A percentile compares a stretch with the other conserved stretches of the same genome.
phyloP scores from a whole-genome alignment of 2,797 vertebrate species.

The Clarias platycephalus region DNA sequence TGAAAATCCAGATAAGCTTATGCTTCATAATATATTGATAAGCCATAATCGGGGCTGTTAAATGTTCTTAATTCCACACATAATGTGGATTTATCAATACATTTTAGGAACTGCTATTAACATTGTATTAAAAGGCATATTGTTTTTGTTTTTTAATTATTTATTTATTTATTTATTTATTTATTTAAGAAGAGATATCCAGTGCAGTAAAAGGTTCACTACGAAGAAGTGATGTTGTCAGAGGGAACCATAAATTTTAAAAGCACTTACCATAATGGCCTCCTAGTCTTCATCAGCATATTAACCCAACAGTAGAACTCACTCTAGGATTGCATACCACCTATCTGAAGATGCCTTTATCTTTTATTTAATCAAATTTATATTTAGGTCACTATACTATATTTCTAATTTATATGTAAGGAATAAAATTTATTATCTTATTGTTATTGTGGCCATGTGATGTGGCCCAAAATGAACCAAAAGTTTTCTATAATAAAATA shows the following conservation, averaged over 20 bases:
- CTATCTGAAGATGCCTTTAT: neutral
- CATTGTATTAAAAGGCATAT: neutral
- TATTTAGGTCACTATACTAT: constrained; percentile 5
- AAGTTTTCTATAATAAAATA: neutral
- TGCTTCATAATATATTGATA: constrained; percentile 15
- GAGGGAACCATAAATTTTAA: constrained; percentile 55
- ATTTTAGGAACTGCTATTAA: constrained; percentile 16
- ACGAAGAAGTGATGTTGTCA: constrained; percentile 50
- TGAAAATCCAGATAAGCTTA: neutral
- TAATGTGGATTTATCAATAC: neutral
- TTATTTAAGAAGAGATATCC: constrained; percentile 23
- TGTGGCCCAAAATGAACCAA: neutral
- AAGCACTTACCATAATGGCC: constrained; percentile 64
- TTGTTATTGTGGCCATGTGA: too few relatives aligned
- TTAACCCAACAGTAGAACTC: constrained; percentile 30
- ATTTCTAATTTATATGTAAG: neutral
- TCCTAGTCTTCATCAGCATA: constrained; percentile 50
- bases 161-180: constrained; percentile 17
- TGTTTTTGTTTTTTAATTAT: constrained; percentile 5
- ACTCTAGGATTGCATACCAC: constrained; percentile 2
- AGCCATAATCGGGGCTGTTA: neutral
- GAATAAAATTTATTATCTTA: neutral
- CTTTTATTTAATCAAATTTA: constrained; percentile 21
- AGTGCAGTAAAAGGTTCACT: constrained; percentile 20
- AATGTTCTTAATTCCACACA: neutral